A percentile compares a stretch with the other conserved stretches of the same genome.
Evolutionary conservation across 2,797 vertebrate species (phyloP).

Genomic region (Phataginus tetradactyla): DNA sequence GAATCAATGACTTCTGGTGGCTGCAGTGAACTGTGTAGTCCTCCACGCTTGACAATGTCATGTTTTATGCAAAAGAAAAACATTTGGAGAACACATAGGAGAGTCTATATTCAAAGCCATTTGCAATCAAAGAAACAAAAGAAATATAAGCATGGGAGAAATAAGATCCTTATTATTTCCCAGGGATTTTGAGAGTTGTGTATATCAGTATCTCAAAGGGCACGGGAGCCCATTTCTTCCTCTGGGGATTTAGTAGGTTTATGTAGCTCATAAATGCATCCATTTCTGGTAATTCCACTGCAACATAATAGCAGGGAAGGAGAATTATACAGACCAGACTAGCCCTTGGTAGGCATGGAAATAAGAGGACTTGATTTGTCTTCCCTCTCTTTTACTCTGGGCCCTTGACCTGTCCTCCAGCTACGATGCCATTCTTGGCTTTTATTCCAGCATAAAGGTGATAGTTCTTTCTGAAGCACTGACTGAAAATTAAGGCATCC

Average conservation of each 20-base stretch:
- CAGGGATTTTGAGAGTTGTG: background rate
- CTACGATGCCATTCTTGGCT: background rate
- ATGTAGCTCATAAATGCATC: background rate
- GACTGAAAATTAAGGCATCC: background rate
- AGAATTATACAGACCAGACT: background rate
- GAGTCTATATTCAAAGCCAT: constrained; percentile 47
- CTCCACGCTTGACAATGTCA: constrained; percentile 58
- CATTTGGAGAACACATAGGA: constrained; percentile 58
- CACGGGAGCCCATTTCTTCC: background rate
- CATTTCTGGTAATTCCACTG: background rate
- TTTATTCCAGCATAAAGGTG: background rate
- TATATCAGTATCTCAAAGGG: background rate
- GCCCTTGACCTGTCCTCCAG: background rate
- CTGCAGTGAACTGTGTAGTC: constrained; percentile 78
- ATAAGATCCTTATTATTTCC: background rate
- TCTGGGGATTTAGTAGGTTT: background rate
- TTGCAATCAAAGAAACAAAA: constrained; percentile 57
- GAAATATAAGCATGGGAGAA: background rate
- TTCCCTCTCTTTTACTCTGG: background rate
- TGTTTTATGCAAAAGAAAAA: constrained; percentile 84
- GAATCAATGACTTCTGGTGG: constrained; percentile 79
- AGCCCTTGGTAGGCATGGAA: background rate
- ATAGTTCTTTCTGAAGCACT: background rate
- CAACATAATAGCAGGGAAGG: background rate
- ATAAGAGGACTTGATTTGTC: background rate